Evolutionary conservation across 2,113 vertebrate species (phyloP).

Genomic region (Columbina picui): DNA sequence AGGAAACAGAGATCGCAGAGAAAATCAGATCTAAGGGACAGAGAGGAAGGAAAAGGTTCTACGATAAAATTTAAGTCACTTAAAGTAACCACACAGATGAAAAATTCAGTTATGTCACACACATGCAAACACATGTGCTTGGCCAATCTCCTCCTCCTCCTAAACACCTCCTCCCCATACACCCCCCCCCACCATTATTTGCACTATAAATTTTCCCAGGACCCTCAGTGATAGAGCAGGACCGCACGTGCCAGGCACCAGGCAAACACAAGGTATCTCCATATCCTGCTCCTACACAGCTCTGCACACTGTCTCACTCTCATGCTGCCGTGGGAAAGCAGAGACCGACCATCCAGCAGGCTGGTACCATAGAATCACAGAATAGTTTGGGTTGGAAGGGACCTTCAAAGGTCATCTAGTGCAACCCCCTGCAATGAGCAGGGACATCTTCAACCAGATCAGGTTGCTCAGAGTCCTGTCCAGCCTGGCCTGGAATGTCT

Average conservation of each 20-base stretch:
- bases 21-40: not conserved
- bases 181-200: no score
- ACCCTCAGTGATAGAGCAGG: not conserved
- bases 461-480: no score
- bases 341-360: not conserved
- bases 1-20: not conserved
- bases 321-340: not conserved
- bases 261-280: not conserved
- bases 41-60: not conserved
- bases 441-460: no score
- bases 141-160: not conserved
- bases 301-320: not conserved
- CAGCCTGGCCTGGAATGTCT: no score
- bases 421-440: no score
- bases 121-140: rapidly evolving
- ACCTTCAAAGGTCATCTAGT: no score
- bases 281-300: not conserved
- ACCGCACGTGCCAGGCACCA: not conserved
- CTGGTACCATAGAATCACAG: no score
- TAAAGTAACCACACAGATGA: not conserved
- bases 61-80: not conserved
- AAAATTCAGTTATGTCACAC: not conserved
- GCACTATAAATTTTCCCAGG: not conserved
- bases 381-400: no score
- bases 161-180: not conserved